Evolutionary conservation across 1,140 invertebrate genomes (phyloP).

Genomic region (Monochamus saltuarius): DNA sequence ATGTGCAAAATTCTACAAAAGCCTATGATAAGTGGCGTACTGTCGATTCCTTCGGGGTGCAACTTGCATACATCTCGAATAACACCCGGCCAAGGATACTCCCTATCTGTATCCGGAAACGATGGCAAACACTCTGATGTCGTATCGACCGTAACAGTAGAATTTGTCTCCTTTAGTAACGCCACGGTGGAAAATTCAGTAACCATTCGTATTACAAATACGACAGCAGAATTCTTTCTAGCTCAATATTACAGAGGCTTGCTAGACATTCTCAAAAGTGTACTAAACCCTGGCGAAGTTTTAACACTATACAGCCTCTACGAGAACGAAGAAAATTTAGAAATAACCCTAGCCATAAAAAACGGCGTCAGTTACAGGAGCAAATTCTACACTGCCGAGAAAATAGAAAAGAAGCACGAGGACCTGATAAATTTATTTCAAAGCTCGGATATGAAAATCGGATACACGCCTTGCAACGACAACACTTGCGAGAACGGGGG

Average conservation of each 20-base stretch:
- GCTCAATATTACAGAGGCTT: slow-evolving; percentile 72
- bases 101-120: slow-evolving; percentile 79
- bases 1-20: slow-evolving; percentile 74
- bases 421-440: slow-evolving; percentile 65
- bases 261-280: slow-evolving; percentile 66
- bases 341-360: slow-evolving; percentile 69
- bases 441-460: slow-evolving; percentile 59
- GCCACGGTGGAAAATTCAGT: slow-evolving; percentile 80
- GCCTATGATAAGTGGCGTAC: slow-evolving; percentile 59
- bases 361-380: slow-evolving; percentile 57
- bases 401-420: slow-evolving; percentile 63
- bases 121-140: slow-evolving; percentile 87
- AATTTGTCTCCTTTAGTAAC: slow-evolving; percentile 80
- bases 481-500: slow-evolving; percentile 75
- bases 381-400: slow-evolving; percentile 63
- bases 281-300: slow-evolving; percentile 63
- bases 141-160: slow-evolving; percentile 77
- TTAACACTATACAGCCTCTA: slow-evolving; percentile 74
- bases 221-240: slow-evolving; percentile 73
- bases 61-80: slow-evolving; percentile 73
- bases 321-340: slow-evolving; percentile 61
- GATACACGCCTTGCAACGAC: slow-evolving; percentile 72
- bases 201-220: slow-evolving; percentile 71
- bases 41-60: slow-evolving; percentile 75
- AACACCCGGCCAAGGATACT: slow-evolving; percentile 68